These are phyloP conservation scores for Palythoa grandis DNA, from an alignment of 92 coral and sea anemone genomes.

Conservation along the genomic window DNA sequence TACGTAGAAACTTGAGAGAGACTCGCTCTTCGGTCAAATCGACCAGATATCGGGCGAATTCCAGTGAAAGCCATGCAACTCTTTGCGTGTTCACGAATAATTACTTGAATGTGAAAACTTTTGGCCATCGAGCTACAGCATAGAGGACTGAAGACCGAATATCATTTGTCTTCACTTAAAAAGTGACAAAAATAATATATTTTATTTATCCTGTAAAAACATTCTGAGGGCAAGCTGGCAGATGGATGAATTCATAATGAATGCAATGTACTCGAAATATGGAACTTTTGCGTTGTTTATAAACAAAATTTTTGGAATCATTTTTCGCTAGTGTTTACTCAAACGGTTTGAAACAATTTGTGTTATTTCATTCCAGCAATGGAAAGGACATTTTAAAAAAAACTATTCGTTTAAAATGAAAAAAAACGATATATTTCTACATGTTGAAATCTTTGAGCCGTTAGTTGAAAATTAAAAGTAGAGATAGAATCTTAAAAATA, in stretches of 20 bases:
- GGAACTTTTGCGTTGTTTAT: slow-evolving; percentile 13
- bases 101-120: slow-evolving; percentile 21
- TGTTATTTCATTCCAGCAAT: not conserved
- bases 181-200: slow-evolving; percentile 34
- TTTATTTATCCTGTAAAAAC: slow-evolving; percentile 41
- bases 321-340: not conserved
- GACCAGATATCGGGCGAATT: slow-evolving; percentile 34
- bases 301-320: slow-evolving; percentile 12
- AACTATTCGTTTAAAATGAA: not conserved
- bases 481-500: not conserved
- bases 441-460: not conserved
- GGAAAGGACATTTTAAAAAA: not conserved
- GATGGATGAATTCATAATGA: slow-evolving; percentile 5
- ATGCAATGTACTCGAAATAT: not conserved
- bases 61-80: slow-evolving; percentile 45
- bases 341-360: not conserved
- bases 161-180: slow-evolving; percentile 30
- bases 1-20: slow-evolving; percentile 23
- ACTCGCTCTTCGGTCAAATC: slow-evolving; percentile 32
- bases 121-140: slow-evolving; percentile 32
- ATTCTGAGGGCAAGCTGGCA: slow-evolving; percentile 20
- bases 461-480: not conserved
- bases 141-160: slow-evolving; percentile 3
- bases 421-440: not conserved
- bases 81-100: slow-evolving; percentile 40